Base-by-base conservation (phyloP, 2,888 invertebrate genomes). In the Cheilosia scutellata region DNA sequence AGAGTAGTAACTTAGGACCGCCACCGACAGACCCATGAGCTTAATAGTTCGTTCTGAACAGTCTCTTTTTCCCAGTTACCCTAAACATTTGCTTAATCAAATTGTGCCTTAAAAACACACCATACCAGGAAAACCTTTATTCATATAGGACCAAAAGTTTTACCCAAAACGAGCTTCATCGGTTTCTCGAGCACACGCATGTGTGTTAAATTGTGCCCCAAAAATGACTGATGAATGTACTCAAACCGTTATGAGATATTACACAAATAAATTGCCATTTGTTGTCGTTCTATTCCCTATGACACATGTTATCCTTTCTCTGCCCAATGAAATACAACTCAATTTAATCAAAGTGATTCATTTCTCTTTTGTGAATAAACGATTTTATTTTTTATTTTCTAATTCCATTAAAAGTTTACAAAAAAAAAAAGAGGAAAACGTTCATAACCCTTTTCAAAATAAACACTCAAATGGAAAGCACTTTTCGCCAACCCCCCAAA, bases 261-360 rank as follows among this genome's bases (percentile, higher is more conserved):
- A 60, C 80, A 42, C 65, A 53, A 51, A 16, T 51, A 70, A 68
- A 62, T 75, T 51, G 13, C 27, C 53, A 31, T 77, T 31, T 31
- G n/a, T 55, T 6, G 57, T 6, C 42, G 16, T 13, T 63, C 49
- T 51, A 44, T 4, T 20, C 44, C 51, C 16, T 42, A 49, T 68
- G 58, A 71, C 80, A 80, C 55, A 76, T 86, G 80, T 47, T 74
- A 42, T 49, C 62, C 33, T 5, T 33, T 29, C 42, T 31, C 37
- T 16, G 37, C 58, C 58, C 55, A 72, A 72, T 74, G 57, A 76
- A 60, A 31, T 62, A 71, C 72, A 77, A 74, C 75, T 86, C 72
- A 80, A 86, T 86, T 82, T 72, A 82, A 86, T 82, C 86, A 82
- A 82, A 82, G 66, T 72, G 76, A 80, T 86, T 82, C 76, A 82